Evolutionary conservation across 2,797 vertebrate species (phyloP).

Genomic region (Anabas testudineus): DNA sequence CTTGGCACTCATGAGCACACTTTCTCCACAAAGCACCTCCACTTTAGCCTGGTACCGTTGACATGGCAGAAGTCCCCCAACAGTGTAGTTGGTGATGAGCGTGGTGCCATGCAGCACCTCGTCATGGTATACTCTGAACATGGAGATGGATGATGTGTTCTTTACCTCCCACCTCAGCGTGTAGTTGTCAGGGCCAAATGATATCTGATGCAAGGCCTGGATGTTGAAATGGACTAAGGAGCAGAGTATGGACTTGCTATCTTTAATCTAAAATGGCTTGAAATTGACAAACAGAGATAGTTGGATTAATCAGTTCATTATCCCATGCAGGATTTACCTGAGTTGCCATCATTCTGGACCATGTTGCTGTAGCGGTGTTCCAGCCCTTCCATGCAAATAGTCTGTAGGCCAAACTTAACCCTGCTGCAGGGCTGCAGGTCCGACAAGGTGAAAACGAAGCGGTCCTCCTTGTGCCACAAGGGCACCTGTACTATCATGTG

Average conservation of each 20-base stretch:
- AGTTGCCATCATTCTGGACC: constrained; percentile 68
- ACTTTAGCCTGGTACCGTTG: constrained; percentile 63
- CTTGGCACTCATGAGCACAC: constrained; percentile 63
- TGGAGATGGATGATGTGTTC: constrained; percentile 67
- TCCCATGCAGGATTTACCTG: constrained; percentile 50
- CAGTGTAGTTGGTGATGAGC: constrained; percentile 53
- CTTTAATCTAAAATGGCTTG: background rate
- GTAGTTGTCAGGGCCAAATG: constrained; percentile 68
- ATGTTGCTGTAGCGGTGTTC: constrained; percentile 68
- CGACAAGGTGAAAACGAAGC: constrained; percentile 47
- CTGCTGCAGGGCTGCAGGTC: constrained; percentile 74
- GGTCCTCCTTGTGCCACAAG: constrained; percentile 28
- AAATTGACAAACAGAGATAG: background rate
- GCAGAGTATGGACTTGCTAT: background rate
- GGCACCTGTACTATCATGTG: constrained; percentile 46
- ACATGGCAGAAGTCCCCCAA: constrained; percentile 71
- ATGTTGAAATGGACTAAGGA: constrained; percentile 74
- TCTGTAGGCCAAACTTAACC: constrained; percentile 76
- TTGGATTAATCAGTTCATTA: background rate
- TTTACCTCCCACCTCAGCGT: constrained; percentile 76
- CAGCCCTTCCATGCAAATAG: constrained; percentile 67
- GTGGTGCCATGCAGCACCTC: constrained; percentile 67
- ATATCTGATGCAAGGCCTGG: constrained; percentile 60
- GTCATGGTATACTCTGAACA: constrained; percentile 75
- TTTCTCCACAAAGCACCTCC: constrained; percentile 78